phyloP scores from a whole-genome alignment of 2,797 vertebrate species.

The Molossus molossus region DNA sequence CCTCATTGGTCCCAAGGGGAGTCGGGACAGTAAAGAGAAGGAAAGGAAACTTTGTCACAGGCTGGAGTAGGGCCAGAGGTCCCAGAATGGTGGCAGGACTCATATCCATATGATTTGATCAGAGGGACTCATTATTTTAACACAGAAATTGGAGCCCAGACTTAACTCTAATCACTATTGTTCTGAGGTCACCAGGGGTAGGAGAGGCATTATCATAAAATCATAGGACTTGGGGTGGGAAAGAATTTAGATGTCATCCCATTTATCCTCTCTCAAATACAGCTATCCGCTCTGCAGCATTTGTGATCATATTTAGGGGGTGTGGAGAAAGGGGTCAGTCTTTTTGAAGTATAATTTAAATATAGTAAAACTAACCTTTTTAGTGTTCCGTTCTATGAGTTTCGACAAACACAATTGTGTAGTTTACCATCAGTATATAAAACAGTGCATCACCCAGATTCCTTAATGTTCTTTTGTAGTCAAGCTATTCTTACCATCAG shows the following conservation, averaged over 20 bases:
- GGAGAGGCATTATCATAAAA: constrained; percentile 20
- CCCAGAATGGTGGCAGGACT: neutral
- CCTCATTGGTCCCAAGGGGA: neutral
- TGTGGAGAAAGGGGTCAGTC: neutral
- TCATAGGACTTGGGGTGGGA: neutral
- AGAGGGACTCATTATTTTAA: neutral
- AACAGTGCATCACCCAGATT: neutral
- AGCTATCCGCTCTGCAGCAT: neutral
- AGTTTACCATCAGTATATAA: neutral
- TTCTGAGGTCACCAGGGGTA: neutral
- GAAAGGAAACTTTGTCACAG: constrained; percentile 40
- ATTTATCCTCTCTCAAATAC: neutral
- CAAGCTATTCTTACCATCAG: neutral
- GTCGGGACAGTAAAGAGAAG: constrained; percentile 12
- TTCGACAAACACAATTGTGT: constrained; percentile 34
- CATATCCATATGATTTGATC: neutral
- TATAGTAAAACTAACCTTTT: constrained; percentile 51
- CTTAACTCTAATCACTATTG: neutral
- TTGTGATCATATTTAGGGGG: constrained; percentile 5
- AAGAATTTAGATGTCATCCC: constrained; percentile 45
- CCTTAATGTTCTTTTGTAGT: neutral
- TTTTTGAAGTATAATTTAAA: constrained; percentile 62
- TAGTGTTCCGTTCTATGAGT: constrained; percentile 28
- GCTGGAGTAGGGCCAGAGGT: neutral
- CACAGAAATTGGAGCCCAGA: constrained; percentile 14